phyloP scores from a whole-genome alignment of 2,888 invertebrate species.

The Leucania comma region DNA sequence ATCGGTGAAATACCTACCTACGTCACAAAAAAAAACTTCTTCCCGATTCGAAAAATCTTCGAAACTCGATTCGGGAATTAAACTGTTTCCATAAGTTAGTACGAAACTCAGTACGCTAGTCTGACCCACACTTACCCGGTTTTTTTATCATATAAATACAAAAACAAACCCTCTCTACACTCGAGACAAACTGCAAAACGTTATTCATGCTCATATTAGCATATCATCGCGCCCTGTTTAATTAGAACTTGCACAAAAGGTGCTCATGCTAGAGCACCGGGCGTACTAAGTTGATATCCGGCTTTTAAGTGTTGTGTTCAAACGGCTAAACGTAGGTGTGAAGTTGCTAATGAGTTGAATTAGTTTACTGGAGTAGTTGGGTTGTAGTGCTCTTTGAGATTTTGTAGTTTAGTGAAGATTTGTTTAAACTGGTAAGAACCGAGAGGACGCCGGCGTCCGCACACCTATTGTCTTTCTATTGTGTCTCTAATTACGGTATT shows the following conservation, averaged over 20 bases:
- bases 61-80: too few species aligned
- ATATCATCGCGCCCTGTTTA: conserved; percentile 52
- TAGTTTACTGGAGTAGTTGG: conserved; percentile 10
- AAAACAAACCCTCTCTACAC: neutral
- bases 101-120: too few species aligned
- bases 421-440: too few species aligned
- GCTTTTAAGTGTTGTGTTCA: conserved; percentile 47
- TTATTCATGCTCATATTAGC: conserved; percentile 25
- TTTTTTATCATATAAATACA: too few species aligned
- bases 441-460: too few species aligned
- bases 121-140: too few species aligned
- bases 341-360: conserved; percentile 33
- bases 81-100: too few species aligned
- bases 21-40: too few species aligned
- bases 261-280: conserved; percentile 27
- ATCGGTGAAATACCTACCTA: too few species aligned
- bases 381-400: neutral
- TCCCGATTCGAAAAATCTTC: too few species aligned
- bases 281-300: conserved; percentile 44
- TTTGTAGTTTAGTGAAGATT: neutral
- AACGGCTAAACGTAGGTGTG: conserved; percentile 27
- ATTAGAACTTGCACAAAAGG: conserved; percentile 60
- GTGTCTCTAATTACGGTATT: too few species aligned
- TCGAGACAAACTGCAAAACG: neutral
- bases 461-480: too few species aligned